Evolutionary conservation across 2,113 vertebrate species (phyloP), one percentile per base, ranked within the genome.

Genomic region (Cercopithecus mona): DNA sequence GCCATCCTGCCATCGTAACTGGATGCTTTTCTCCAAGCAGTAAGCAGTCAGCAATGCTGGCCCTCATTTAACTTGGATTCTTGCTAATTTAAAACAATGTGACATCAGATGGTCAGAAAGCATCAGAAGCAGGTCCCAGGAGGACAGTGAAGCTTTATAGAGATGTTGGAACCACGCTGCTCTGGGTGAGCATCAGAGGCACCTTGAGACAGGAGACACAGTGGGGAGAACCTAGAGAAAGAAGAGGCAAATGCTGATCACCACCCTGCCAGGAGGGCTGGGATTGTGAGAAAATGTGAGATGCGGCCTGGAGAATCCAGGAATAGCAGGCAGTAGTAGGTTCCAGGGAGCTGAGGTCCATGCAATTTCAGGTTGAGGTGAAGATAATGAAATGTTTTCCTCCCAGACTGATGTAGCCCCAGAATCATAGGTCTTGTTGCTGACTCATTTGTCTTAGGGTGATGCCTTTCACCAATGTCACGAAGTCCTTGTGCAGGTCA

Each of bases 151-250:
- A 13, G 32, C 9, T 72, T 45, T 61, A 17, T 17, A 55, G 18
- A 22, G 57, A 52, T 10, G 23, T 0, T 45, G 45, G n/a, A n/a
- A 57, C 27, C 10, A 52, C 2, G 4, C 13, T 64, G 35, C 3
- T 52, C 20, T 73, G 14, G 20, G n/a, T 72, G 45, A 70, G 22
- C 8, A 17, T 17, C 27, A 84, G 35, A 95, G 83, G 30, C 52
- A 27, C 10, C 8, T 30, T 0, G 4, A n/a, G 17, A 7, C 2
- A 43, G 20, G 32, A 70, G 38, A 73, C 48, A 6, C 1, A 1
- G 16, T 5, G 11, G 23, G 22, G 61, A 35, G 73, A 89, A 17
- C 50, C 59, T 30, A 73, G 59, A 73, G 59, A 57, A 13, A 79
- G 30, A 73, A n/a, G 35, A 81, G 30, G 70, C 12, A 40, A 40